Evolutionary conservation across 2,797 vertebrate genomes (phyloP), one percentile per base, ranked within the genome.

Genomic region (Centropyge bicolor): DNA sequence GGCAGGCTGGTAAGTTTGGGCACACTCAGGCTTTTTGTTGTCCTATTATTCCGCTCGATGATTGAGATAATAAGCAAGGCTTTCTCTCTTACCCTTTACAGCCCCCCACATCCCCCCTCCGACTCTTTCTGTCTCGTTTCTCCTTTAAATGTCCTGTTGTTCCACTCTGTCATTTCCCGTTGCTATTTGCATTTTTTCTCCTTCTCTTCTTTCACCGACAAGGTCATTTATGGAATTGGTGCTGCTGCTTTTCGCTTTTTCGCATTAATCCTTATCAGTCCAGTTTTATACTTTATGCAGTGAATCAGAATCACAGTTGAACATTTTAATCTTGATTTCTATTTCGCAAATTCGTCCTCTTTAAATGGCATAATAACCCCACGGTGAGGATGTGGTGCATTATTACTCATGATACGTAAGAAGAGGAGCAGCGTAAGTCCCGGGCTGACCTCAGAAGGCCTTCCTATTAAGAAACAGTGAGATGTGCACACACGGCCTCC

Each of bases 31-130:
- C 93, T 94, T 94, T 94, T 93, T 95, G 93, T 94, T 91, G 93
- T 93, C 89, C 90, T 86, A 96, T 96, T 96, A 96, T 96, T 96
- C 95, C 94, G 93, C 94, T 94, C 88, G 88, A 88, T 95, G 95
- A 94, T 92, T 92, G 93, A 91, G 94, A 96, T 95, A 96, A 96
- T 96, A 94, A 93, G 90, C 88, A 76, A 84, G 88, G 88, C 90
- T 93, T 93, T 93, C 86, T 89, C 90, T 90, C 74, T 66, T 70
- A 82, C 80, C 85, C 88, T 92, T 89, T 88, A 89, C 83, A 63
- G 88, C 89, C 86, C 85, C 81, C 61, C 85, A 82, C 27, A 31
- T 31, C 27, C 27, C 62, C 69, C 0, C 8, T 72, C 81, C 56
- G 49, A 81, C 75, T 86, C 87, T 81, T 86, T 90, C 91, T 78